Base-by-base conservation (phyloP, 2,797 vertebrate genomes). In the Chanos chanos region DNA sequence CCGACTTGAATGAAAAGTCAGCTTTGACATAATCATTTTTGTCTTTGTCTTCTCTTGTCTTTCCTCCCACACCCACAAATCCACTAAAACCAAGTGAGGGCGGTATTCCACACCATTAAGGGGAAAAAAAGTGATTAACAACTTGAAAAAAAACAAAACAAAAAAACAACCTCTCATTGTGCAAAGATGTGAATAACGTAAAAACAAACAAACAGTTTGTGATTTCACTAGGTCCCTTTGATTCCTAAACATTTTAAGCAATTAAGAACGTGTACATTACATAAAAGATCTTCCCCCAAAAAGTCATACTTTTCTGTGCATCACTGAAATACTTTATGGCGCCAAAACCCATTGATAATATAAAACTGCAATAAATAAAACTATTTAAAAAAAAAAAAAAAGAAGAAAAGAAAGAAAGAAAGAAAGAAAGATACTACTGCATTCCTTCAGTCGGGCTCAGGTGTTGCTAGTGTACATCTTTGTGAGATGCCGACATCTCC, bases 321-420 rank as follows among this genome's bases (percentile, higher is more conserved):
- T 9, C 12, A 44, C 67, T 64, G 13, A 70, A 40, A 66, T 58
- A 51, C 7, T 16, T 33, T 10, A 50, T 21, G 1, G 0, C 22
- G 71, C 24, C 41, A 45, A n/a, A n/a, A n/a, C n/a, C n/a, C 60
- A 37, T 34, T 66, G 45, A 73, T 54, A 51, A 44, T 67, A 41
- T 33, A 45, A 58, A 31, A 48, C 30, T 1, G 66, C 1, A 71
- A 79, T 73, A 81, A 81, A 81, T 79, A 73, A 37, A 73, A 45
- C 19, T 55, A 45, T 55, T 49, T 55, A 55, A 70, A 44, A 4
- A 12, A 56, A 30, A 15, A 52, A 31, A 27, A 21, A 33, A 24
- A 24, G 7, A n/a, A 19, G 62, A 64, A 72, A 72, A 3, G 4
- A 6, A 24, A 67, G 34, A 56, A 41, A 40, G 16, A n/a, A n/a